Evolutionary conservation across 2,113 vertebrate genomes (phyloP).

Genomic region (Scomber japonicus): DNA sequence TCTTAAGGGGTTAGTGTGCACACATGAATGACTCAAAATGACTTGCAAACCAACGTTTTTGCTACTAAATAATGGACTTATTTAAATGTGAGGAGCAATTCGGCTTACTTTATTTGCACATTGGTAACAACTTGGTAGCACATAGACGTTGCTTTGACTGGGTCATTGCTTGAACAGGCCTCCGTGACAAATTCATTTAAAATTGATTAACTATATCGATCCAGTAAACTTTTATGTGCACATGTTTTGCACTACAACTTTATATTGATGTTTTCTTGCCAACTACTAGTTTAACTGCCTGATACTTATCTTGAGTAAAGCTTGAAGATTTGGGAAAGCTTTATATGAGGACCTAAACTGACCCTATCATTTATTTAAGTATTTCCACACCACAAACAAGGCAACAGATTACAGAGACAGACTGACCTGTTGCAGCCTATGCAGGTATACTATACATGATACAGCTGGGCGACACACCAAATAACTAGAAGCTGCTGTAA

Average conservation of each 20-base stretch:
- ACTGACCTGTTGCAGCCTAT: background rate
- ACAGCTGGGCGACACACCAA: background rate
- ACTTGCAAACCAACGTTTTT: background rate
- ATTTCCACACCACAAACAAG: background rate
- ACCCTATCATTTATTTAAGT: background rate
- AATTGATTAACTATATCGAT: too few relatives aligned
- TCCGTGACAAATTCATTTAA: too few relatives aligned
- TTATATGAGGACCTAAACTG: background rate
- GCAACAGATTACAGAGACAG: background rate
- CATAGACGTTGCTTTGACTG: too few relatives aligned
- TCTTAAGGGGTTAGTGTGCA: background rate
- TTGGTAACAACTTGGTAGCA: too few relatives aligned
- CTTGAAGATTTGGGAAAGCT: background rate
- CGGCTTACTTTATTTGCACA: background rate
- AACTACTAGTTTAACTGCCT: background rate
- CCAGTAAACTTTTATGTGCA: too few relatives aligned
- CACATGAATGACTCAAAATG: background rate
- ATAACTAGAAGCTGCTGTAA: background rate
- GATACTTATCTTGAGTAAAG: background rate
- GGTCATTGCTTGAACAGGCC: too few relatives aligned
- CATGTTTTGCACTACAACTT: too few relatives aligned
- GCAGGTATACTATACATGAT: background rate
- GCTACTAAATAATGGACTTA: background rate
- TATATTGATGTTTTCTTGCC: too few relatives aligned
- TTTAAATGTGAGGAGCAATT: background rate